phyloP scores from a whole-genome alignment of 2,797 vertebrate species.

The Melanotaenia maccullochi region DNA sequence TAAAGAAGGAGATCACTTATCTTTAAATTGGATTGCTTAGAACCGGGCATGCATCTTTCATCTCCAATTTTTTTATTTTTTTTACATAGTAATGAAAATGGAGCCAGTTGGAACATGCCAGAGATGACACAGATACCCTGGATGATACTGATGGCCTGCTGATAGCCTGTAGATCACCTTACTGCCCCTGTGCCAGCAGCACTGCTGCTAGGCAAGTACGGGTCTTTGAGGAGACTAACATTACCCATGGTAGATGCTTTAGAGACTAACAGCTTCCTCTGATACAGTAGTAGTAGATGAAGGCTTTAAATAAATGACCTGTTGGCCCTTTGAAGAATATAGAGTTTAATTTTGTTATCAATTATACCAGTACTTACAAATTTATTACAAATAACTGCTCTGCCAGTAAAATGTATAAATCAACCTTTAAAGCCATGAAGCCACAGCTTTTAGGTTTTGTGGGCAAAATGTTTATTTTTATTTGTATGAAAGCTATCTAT shows the following conservation, averaged over 20 bases:
- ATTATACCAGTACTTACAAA: not conserved
- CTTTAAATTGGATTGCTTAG: constrained; percentile 28
- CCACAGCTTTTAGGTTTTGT: not conserved
- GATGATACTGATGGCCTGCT: constrained; percentile 72
- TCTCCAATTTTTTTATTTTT: constrained; percentile 49
- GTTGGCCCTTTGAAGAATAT: not conserved
- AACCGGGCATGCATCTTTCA: constrained; percentile 48
- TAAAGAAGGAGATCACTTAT: constrained; percentile 39
- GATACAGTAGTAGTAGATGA: constrained; percentile 31
- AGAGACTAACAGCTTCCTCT: constrained; percentile 39
- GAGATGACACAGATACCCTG: constrained; percentile 75
- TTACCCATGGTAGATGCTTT: constrained; percentile 53
- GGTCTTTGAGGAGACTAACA: constrained; percentile 49
- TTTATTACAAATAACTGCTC: not conserved
- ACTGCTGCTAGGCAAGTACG: constrained; percentile 37
- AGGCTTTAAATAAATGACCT: constrained; percentile 33
- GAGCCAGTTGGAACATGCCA: constrained; percentile 73
- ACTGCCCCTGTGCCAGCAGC: constrained; percentile 65
- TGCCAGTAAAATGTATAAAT: constrained; percentile 2
- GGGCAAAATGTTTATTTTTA: not conserved
- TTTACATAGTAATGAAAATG: constrained; percentile 66
- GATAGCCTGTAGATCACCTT: constrained; percentile 74
- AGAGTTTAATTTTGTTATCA: not conserved
- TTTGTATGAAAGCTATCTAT: too few relatives aligned
- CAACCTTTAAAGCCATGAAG: not conserved